A percentile compares a stretch with the other conserved stretches of the same genome.
Conservation (phyloP, 2,113 vertebrate species). For the Baryphthengus martii region DNA sequence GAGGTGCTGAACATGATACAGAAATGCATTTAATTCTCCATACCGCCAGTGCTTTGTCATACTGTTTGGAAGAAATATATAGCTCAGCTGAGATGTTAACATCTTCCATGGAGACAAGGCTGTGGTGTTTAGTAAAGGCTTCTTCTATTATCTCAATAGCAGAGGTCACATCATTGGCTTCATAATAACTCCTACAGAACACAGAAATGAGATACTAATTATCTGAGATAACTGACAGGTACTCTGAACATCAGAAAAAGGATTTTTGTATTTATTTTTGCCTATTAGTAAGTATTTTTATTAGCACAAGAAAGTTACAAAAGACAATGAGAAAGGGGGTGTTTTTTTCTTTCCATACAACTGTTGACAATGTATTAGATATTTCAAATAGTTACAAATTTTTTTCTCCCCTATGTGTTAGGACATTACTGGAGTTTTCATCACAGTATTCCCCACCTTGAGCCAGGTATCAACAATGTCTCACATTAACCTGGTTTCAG, state of each 20-base stretch:
- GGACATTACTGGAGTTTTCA: not conserved
- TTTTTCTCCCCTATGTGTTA: not conserved
- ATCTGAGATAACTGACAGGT: not conserved
- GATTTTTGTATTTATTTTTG: not conserved
- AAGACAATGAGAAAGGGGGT: not conserved
- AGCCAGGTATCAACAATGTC: not conserved
- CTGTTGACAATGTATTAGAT: not conserved
- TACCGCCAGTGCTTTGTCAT: slow-evolving; percentile 88
- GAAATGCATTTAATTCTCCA: not conserved
- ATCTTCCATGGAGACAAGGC: slow-evolving; percentile 88
- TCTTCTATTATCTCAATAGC: slow-evolving; percentile 91
- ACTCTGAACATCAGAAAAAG: not conserved
- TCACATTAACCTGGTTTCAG: not conserved
- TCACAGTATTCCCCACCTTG: not conserved
- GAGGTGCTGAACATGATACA: not conserved
- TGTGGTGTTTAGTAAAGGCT: slow-evolving; percentile 85
- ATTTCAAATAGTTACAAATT: not conserved
- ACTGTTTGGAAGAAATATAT: slow-evolving; percentile 88
- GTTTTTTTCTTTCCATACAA: not conserved
- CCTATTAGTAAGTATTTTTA: not conserved
- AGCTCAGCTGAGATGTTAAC: slow-evolving; percentile 94
- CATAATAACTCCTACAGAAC: slow-evolving; percentile 88
- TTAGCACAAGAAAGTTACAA: not conserved
- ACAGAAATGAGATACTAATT: not conserved
- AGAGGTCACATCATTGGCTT: slow-evolving; percentile 86